Conservation (phyloP, 2,888 invertebrate species). For the Ptychoptera contaminata region DNA sequence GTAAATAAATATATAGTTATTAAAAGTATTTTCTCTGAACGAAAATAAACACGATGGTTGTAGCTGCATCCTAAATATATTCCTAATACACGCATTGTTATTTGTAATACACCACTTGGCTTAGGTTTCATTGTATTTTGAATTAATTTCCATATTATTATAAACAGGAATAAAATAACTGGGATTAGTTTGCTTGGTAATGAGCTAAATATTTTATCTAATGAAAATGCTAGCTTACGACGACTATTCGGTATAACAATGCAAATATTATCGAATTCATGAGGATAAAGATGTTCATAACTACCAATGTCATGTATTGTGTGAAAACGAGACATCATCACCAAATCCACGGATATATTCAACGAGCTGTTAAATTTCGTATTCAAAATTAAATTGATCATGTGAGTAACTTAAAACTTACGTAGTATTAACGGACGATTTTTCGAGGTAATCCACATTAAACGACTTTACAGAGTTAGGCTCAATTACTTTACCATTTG, state of each 20-base stretch:
- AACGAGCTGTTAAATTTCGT: no score
- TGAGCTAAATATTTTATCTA: conserved; percentile 2
- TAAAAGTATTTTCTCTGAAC: neutral
- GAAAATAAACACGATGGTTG: neutral
- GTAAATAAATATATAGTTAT: neutral
- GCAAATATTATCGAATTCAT: conserved; percentile 3
- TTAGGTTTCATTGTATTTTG: neutral
- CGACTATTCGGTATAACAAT: conserved; percentile 1
- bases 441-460: neutral
- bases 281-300: conserved; percentile 1
- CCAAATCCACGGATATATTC: neutral
- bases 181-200: neutral
- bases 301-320: neutral
- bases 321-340: neutral
- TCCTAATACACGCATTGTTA: neutral
- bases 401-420: no score
- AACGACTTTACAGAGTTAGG: neutral
- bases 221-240: neutral
- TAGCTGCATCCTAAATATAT: neutral
- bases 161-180: neutral
- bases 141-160: neutral
- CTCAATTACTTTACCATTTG: neutral
- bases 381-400: no score
- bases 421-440: neutral
- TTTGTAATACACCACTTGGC: neutral